Evolutionary conservation across 1,140 invertebrate species (phyloP).

Genomic region (Archegozetes longisetosus): DNA sequence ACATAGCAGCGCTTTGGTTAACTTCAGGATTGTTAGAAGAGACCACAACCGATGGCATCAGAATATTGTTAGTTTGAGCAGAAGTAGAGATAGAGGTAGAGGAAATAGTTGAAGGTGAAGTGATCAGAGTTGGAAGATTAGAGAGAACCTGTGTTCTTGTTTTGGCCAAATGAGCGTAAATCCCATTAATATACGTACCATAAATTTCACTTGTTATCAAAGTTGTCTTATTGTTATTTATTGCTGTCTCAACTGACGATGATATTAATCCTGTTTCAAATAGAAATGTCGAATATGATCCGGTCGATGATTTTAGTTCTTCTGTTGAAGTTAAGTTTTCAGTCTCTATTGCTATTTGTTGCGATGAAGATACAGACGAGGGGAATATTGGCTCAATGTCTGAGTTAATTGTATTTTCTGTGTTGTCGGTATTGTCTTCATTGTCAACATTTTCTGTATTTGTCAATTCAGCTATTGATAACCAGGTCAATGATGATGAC

Average conservation of each 20-base stretch:
- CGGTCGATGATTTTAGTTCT: too few species aligned
- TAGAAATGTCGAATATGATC: too few species aligned
- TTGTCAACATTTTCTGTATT: background rate
- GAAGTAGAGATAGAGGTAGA: background rate
- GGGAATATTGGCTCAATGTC: background rate
- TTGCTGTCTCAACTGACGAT: constrained; percentile 25
- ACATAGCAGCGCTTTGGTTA: background rate
- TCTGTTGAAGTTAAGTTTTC: too few species aligned
- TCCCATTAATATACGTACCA: constrained; percentile 30
- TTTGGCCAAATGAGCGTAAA: constrained; percentile 35
- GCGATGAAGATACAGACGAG: background rate
- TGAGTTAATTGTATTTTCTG: background rate
- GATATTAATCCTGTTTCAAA: constrained; percentile 36
- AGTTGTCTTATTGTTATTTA: constrained; percentile 27
- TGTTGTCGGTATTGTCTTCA: background rate
- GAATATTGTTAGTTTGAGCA: background rate
- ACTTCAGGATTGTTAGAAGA: background rate
- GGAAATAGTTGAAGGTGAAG: background rate
- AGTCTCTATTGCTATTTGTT: too few species aligned
- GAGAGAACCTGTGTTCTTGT: constrained; percentile 17
- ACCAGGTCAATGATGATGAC: background rate
- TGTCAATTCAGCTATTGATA: background rate
- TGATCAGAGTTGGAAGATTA: constrained; percentile 1
- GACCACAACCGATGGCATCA: background rate
- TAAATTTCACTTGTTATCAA: constrained; percentile 28